Base-by-base conservation (phyloP, 2,888 invertebrate genomes). In the Thyatira batis region DNA sequence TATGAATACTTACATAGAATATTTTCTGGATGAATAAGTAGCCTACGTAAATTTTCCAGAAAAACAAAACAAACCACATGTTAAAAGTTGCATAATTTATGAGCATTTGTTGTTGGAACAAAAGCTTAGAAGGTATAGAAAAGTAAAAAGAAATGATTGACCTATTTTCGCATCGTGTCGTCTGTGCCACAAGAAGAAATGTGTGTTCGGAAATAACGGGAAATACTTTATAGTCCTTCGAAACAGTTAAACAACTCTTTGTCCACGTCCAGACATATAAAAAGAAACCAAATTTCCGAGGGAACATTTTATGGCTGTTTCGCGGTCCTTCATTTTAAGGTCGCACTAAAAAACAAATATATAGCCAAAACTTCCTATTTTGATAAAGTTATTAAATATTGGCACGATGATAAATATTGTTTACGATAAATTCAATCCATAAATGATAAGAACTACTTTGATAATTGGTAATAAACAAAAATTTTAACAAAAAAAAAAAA, bases 211-310 rank as follows among this genome's bases (percentile, higher is more conserved):
- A 79, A 82, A 80, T 82, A 82, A 82, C 80, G 74, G 76, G 77
- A 79, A 82, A 76, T 80, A 69, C 66, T 87, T 87, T 85, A 85
- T 80, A 75, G 71, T 77, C 74, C 58, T 74, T 71, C 71, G 73
- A 69, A 77, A 78, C 78, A 75, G 84, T 85, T 82, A 82, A 84
- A 81, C 73, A 78, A 72, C 71, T 80, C 86, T 85, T 87, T 87
- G 87, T 87, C 74, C 76, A 59, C 65, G 64, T 82, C 84, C 86
- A 87, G 87, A 87, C 88, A 82, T 82, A 87, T 87, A 87, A 89
- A 87, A 39, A 86, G 76, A 65, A 69, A 68, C 75, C 78, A 71
- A 85, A 84, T 79, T 80, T 80, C 73, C 59, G 67, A 77, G 67
- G 72, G 67, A 74, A 67, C 70, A 63, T 77, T 84, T 85, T 78